phyloP scores from a whole-genome alignment of 2,888 invertebrate genomes.

The Microplitis manilae region DNA sequence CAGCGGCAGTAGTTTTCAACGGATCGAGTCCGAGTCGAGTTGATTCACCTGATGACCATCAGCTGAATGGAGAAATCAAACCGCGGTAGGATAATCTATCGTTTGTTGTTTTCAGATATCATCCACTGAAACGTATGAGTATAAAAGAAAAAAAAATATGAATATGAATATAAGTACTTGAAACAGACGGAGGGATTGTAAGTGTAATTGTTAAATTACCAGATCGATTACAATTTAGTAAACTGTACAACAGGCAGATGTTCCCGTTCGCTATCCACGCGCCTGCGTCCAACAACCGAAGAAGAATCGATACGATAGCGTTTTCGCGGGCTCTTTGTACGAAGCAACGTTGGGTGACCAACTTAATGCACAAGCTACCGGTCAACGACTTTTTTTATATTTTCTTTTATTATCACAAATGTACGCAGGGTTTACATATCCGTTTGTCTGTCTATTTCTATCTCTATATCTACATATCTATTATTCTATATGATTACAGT shows the following conservation, averaged over 20 bases:
- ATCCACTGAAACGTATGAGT: neutral
- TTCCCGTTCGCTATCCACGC: conserved; percentile 37
- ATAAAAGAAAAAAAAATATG: neutral
- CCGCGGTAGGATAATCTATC: neutral
- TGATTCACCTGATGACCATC: no score
- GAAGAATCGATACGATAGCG: conserved; percentile 31
- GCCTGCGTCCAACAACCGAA: conserved; percentile 34
- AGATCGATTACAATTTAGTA: conserved; percentile 40
- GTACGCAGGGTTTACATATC: neutral
- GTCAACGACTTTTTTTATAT: conserved; percentile 35
- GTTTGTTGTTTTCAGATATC: conserved; percentile 3
- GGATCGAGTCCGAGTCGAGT: no score
- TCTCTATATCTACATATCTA: neutral
- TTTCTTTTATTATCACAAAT: neutral
- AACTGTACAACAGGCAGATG: conserved; percentile 38
- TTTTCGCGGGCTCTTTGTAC: conserved; percentile 34
- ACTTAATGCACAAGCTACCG: conserved; percentile 37
- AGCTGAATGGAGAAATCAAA: neutral
- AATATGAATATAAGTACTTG: conserved; percentile 7
- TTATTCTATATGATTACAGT: neutral
- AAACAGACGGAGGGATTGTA: conserved; percentile 28
- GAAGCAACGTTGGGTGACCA: conserved; percentile 25
- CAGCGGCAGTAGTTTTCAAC: neutral
- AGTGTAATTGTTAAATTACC: conserved; percentile 41
- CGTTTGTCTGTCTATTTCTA: neutral